phyloP scores from a whole-genome alignment of 1,140 invertebrate species.

The Microplitis mediator region DNA sequence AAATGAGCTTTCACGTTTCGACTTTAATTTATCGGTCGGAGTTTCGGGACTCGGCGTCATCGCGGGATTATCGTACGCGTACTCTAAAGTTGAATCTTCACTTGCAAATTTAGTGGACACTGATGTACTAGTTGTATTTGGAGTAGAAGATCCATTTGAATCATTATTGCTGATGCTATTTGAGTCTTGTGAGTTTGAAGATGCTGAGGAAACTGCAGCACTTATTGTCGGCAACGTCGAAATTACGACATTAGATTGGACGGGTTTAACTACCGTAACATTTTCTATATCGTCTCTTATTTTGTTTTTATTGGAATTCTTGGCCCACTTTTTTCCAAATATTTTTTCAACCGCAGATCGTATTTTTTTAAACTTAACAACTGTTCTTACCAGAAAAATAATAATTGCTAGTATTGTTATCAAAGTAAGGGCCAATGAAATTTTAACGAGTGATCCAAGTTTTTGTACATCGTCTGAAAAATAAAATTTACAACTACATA shows the following conservation, averaged over 20 bases:
- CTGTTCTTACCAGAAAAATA: constrained; percentile 32
- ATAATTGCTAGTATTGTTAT: constrained; percentile 37
- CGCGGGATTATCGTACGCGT: constrained; percentile 73
- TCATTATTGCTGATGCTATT: neutral
- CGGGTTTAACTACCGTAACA: constrained; percentile 10
- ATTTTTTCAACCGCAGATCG: constrained; percentile 34
- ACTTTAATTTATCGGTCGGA: constrained; percentile 43
- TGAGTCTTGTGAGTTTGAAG: constrained; percentile 2
- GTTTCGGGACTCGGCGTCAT: constrained; percentile 68
- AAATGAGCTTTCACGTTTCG: constrained; percentile 55
- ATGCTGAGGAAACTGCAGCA: constrained; percentile 39
- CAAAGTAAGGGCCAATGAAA: constrained; percentile 38
- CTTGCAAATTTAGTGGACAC: constrained; percentile 66
- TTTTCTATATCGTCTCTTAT: constrained; percentile 46
- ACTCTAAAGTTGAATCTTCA: constrained; percentile 72
- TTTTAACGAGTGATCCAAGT: constrained; percentile 37
- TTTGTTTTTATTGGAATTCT: constrained; percentile 38
- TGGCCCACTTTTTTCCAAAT: constrained; percentile 40
- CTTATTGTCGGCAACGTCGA: constrained; percentile 57
- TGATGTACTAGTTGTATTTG: constrained; percentile 65
- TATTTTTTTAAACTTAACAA: constrained; percentile 41
- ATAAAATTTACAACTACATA: no score
- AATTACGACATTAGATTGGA: constrained; percentile 45
- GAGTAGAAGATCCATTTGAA: constrained; percentile 60
- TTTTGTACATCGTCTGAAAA: constrained; percentile 39